A percentile compares a stretch with the other conserved stretches of the same genome.
phyloP scores from a whole-genome alignment of 2,113 vertebrate species.

The Ameiurus melas region DNA sequence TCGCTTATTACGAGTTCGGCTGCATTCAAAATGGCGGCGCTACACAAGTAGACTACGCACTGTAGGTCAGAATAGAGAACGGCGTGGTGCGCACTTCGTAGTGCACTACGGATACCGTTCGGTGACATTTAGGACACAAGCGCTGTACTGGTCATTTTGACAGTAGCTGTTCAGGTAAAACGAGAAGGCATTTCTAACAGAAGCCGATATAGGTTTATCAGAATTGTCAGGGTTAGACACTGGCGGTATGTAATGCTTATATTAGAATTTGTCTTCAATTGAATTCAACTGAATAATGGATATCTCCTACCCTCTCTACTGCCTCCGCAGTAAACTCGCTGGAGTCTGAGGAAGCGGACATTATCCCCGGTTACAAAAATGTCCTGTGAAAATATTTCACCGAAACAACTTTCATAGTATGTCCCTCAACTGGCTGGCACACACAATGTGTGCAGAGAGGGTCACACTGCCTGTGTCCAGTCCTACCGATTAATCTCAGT shows the following conservation, averaged over 20 bases:
- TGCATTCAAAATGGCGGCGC: neutral
- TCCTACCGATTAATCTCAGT: neutral
- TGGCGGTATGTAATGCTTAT: too few relatives aligned
- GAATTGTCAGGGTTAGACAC: too few relatives aligned
- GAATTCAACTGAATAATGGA: neutral
- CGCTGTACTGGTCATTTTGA: neutral
- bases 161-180: neutral
- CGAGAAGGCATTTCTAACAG: neutral
- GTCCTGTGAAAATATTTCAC: neutral
- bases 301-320: constrained; percentile 51
- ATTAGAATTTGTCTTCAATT: too few relatives aligned
- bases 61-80: neutral
- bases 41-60: neutral
- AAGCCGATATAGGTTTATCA: neutral
- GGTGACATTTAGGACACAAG: neutral
- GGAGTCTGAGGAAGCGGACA: constrained; percentile 25
- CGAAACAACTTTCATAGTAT: neutral
- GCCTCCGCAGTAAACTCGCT: constrained; percentile 53
- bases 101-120: neutral
- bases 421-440: neutral
- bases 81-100: neutral
- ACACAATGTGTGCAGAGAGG: neutral
- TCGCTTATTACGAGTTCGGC: neutral
- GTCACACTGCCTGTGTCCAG: neutral
- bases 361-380: neutral